Base-by-base conservation (phyloP, 2,797 vertebrate species). In the Phrynocephalus forsythii region DNA sequence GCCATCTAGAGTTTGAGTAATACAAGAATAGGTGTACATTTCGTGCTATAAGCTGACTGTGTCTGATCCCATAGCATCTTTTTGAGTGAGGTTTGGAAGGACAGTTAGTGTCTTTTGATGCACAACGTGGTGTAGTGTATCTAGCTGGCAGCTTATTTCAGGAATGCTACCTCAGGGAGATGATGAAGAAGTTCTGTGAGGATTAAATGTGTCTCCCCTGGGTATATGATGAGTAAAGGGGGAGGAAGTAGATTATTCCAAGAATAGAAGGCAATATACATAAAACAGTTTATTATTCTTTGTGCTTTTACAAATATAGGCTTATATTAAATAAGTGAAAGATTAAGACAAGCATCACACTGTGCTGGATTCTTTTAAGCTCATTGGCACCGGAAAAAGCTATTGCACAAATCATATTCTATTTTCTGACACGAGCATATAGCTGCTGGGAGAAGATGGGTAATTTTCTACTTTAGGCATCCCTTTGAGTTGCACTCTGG, bases 1-100 rank as follows among this genome's bases (percentile, higher is more conserved):
- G 94, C 94, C 95, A 94, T 90, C 95, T 95, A 90, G 87, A 94
- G 95, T 87, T 66, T 91, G 24, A 18, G 2, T 68, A 72, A 63
- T 30, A 66, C 28, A 22, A 79, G 15, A 56, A 56, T 38, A 48
- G 30, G 38, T 63, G 18, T 63, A 63, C 60, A 63, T 63, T 63
- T 50, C 20, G 26, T 0, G 0, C 2, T 9, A 1, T 66, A 83
- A 7, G 18, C 6, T 33, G 4, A 63, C 60, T 63, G 60, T 63
- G 60, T 66, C 73, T 89, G 79, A 15, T 75, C 16, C 38, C 86
- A 44, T 71, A 87, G 3, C 75, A 63, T 2, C 2, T 44, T 9
- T 15, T 13, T 2, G 4, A 22, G 24, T 50, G 71, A 28, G 24
- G 80, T 87, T 69, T 30, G 11, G 30, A 60, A 6, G 60, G 44